Conservation (phyloP, 2,888 invertebrate genomes). For the Rhingia rostrata region DNA sequence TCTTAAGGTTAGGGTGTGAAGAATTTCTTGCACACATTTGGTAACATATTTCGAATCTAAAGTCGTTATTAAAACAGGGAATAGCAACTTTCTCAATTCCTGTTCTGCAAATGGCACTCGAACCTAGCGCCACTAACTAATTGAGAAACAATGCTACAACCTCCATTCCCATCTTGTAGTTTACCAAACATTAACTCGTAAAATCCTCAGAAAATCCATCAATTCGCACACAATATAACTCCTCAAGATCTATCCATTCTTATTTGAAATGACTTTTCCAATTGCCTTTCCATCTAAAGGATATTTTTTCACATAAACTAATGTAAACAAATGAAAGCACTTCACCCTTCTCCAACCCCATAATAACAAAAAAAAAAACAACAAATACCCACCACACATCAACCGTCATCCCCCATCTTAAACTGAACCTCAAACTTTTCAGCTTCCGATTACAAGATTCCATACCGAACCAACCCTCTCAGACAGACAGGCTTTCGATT, state of each 20-base stretch:
- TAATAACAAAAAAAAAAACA: too few relatives aligned
- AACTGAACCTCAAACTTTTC: constrained; percentile 44
- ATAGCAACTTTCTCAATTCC: too few relatives aligned
- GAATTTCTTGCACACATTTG: too few relatives aligned
- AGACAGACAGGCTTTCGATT: constrained; percentile 33
- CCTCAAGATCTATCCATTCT: constrained; percentile 19
- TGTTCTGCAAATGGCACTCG: too few relatives aligned
- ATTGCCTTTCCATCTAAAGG: constrained; percentile 39
- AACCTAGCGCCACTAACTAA: too few relatives aligned
- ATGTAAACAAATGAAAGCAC: constrained; percentile 68
- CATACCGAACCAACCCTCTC: constrained; percentile 1
- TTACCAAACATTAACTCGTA: neutral
- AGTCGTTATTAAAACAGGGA: too few relatives aligned
- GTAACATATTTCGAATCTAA: too few relatives aligned
- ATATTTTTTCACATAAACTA: constrained; percentile 68
- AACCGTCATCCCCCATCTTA: constrained; percentile 20
- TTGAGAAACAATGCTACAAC: neutral
- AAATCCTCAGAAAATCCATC: neutral
- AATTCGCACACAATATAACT: neutral
- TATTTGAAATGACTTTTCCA: constrained; percentile 26
- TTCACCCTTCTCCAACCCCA: constrained; percentile 7
- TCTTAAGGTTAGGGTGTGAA: too few relatives aligned
- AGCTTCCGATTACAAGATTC: constrained; percentile 2
- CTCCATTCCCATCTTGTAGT: neutral
- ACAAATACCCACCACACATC: constrained; percentile 17